Evolutionary conservation across 2,888 invertebrate species (phyloP).

Genomic region (Campoletis raptor): DNA sequence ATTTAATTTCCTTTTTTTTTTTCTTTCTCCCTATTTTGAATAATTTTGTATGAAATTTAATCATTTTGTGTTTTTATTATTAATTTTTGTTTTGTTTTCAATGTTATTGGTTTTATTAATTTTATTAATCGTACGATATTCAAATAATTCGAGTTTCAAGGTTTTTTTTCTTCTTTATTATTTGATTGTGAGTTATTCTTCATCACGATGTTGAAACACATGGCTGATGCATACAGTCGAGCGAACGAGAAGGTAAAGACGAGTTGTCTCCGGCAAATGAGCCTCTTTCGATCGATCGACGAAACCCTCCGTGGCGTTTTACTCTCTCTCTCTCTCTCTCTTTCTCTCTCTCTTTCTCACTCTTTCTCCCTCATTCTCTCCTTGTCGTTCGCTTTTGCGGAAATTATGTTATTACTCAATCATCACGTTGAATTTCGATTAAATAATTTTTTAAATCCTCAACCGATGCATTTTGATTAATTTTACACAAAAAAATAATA

Average conservation of each 20-base stretch:
- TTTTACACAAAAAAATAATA: not conserved
- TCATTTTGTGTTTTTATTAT: not conserved
- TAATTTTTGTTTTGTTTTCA: not conserved
- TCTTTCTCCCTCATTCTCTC: not conserved
- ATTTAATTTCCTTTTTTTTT: not conserved
- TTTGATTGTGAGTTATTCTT: not conserved
- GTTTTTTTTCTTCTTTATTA: not conserved
- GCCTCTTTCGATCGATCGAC: slow-evolving; percentile 65
- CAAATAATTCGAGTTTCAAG: not conserved
- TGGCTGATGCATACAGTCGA: not conserved
- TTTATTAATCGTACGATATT: not conserved
- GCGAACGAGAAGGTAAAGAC: not conserved
- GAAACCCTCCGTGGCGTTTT: slow-evolving; percentile 58
- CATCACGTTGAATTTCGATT: not conserved
- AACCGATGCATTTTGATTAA: not conserved
- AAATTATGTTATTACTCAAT: slow-evolving; percentile 13
- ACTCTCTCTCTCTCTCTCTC: not conserved
- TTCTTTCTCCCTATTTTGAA: not conserved
- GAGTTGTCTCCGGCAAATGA: slow-evolving; percentile 29
- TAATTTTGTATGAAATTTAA: not conserved
- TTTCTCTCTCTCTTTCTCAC: not conserved
- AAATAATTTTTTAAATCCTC: not conserved
- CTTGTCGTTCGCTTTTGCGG: not conserved
- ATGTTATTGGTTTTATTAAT: not conserved
- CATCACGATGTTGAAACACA: not conserved